Evolutionary conservation across 2,113 vertebrate genomes (phyloP), one percentile per base, ranked within the genome.

Genomic region (Alligator sinensis): DNA sequence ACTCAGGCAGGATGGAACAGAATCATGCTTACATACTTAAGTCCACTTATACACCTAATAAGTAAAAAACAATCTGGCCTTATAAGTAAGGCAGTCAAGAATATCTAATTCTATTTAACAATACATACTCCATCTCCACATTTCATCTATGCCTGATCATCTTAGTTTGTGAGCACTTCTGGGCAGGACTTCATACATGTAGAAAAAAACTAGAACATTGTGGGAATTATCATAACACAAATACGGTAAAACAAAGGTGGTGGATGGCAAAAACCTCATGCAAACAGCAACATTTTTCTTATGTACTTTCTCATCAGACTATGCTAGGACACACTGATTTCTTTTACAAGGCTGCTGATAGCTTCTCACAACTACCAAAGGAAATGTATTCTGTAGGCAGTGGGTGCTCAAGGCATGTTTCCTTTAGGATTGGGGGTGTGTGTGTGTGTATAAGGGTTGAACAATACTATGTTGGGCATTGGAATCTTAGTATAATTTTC

Each of bases 401-500:
- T 12, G 90, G 27, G 82, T 28, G 5, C 1, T 0, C 0, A 1
- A 57, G 11, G 15, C 5, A 2, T 1, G 28, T 90, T 91, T 82
- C 34, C 25, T 1, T 2, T 57, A 22, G 47, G 90, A 80, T 2
- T 72, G 9, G 25, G 9, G 25, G 11, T 12, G 24, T 82, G 21
- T 16, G 6, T 25, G 8, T 82, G 14, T 13, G 21, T 54, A 19
- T 87, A 12, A 16, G 76, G 70, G 11, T n/a, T 57, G 60, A 87
- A 22, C 11, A 91, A 77, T 68, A 15, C 3, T 47, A n/a, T 22
- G 59, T 1, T 70, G 6, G 72, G 24, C 25, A 55, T 7, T 61
- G 47, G 89, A 64, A 92, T 86, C 92, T 78, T 38, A 82, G 8
- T 76, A 11, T 38, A 34, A 54, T 77, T 34, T 70, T 85, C 16